Percentiles rank a stretch among this genome's conserved stretches.
Conservation (phyloP, 2,888 invertebrate species). For the Epicampocera succincta region DNA sequence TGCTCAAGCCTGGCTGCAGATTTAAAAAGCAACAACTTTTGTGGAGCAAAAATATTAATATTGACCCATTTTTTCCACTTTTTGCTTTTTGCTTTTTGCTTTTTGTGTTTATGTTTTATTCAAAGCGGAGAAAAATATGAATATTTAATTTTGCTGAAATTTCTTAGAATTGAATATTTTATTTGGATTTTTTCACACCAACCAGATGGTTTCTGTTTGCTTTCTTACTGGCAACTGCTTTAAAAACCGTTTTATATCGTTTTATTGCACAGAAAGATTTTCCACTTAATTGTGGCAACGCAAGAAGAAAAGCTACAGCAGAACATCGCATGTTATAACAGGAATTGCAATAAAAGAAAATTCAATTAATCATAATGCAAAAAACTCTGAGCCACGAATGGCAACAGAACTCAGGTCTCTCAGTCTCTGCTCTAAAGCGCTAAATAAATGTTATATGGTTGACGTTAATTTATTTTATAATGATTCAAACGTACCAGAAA, state of each 20-base stretch:
- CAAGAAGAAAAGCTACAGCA: conserved; percentile 12
- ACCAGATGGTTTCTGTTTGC: neutral
- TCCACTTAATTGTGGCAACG: conserved; percentile 24
- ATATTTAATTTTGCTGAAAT: conserved; percentile 7
- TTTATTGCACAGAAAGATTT: conserved; percentile 27
- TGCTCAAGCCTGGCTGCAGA: conserved; percentile 42
- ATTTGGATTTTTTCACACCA: conserved; percentile 19
- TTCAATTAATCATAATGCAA: conserved; percentile 65
- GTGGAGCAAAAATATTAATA: conserved; percentile 25
- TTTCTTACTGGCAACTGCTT: conserved; percentile 9
- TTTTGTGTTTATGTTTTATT: conserved; percentile 1
- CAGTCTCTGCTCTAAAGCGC: conserved; percentile 8
- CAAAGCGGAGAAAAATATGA: neutral
- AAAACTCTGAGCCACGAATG: conserved; percentile 34
- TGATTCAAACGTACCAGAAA: neutral
- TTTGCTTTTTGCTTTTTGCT: conserved; percentile 31
- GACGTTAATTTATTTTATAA: conserved; percentile 51
- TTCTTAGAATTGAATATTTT: conserved; percentile 45
- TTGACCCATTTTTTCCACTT: conserved; percentile 65
- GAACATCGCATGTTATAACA: conserved; percentile 57
- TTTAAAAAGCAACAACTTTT: neutral
- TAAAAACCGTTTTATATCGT: conserved; percentile 40
- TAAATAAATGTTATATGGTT: conserved; percentile 34
- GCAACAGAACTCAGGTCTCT: conserved; percentile 3
- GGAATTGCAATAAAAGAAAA: conserved; percentile 55